phyloP scores from a whole-genome alignment of 2,797 vertebrate genomes.

The Pseudochirops corinnae region DNA sequence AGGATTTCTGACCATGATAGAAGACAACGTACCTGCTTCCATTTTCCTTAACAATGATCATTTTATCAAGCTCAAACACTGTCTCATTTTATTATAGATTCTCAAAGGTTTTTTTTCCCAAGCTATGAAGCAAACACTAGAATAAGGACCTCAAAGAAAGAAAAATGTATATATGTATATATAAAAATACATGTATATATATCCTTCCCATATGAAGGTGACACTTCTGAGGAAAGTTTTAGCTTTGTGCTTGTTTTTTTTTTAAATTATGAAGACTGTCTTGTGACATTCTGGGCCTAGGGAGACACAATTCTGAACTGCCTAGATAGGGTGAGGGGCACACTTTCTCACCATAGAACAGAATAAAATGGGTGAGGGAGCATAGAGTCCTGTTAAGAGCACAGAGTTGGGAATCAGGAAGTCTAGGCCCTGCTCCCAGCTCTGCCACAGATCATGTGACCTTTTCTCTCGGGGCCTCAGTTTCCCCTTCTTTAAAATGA shows the following conservation, averaged over 20 bases:
- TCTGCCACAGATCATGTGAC: conserved; percentile 12
- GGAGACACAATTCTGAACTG: conserved; percentile 9
- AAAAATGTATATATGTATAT: conserved; percentile 55
- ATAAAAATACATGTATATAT: too few relatives aligned
- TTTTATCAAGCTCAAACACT: conserved; percentile 75
- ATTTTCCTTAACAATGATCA: conserved; percentile 34
- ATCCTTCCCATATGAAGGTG: conserved; percentile 70
- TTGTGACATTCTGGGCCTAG: background rate
- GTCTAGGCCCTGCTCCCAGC: background rate
- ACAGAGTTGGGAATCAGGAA: background rate
- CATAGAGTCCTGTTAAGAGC: background rate
- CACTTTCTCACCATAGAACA: background rate
- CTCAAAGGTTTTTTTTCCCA: conserved; percentile 71
- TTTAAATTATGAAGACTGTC: conserved; percentile 50
- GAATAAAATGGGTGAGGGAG: conserved; percentile 11
- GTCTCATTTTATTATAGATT: conserved; percentile 70
- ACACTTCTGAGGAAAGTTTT: conserved; percentile 48
- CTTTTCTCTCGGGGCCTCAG: conserved; percentile 10
- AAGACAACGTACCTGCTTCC: conserved; percentile 63
- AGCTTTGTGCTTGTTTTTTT: conserved; percentile 51
- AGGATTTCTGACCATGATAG: conserved; percentile 59
- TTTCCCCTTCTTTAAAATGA: conserved; percentile 24
- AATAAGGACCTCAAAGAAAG: conserved; percentile 75
- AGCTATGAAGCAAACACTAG: conserved; percentile 52
- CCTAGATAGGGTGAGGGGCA: conserved; percentile 15